Percentiles rank a stretch among this genome's conserved stretches.
phyloP scores from a whole-genome alignment of 1,140 invertebrate species.

The Dendroctonus valens region DNA sequence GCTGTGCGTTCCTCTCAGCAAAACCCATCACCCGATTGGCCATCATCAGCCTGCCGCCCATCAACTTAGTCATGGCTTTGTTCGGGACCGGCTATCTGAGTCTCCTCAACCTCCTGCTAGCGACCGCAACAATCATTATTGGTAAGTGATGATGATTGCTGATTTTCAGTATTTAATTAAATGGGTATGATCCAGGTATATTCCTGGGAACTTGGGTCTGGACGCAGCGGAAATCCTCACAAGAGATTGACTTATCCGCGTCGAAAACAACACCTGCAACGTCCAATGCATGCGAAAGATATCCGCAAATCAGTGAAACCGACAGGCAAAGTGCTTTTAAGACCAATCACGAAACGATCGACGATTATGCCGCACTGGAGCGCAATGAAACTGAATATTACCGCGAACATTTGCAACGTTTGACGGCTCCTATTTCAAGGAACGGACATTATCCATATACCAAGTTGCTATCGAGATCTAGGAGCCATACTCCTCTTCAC shows the following conservation, averaged over 20 bases:
- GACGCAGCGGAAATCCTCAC: not conserved
- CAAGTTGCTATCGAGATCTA: conserved; percentile 29
- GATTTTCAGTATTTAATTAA: not conserved
- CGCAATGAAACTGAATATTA: conserved; percentile 30
- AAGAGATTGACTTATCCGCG: not conserved
- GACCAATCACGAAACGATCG: not conserved
- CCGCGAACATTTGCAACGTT: conserved; percentile 31
- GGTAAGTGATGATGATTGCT: conserved; percentile 27
- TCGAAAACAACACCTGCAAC: not conserved
- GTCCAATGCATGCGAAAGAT: not conserved
- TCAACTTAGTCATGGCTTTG: conserved; percentile 44
- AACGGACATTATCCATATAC: conserved; percentile 37
- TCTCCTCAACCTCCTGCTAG: conserved; percentile 27
- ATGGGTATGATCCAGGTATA: not conserved
- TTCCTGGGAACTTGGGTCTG: not conserved
- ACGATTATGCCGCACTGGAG: not conserved
- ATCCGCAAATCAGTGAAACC: not conserved
- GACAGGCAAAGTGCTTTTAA: not conserved
- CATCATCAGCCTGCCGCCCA: conserved; percentile 39
- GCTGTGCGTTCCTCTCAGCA: conserved; percentile 46
- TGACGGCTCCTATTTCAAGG: conserved; percentile 45
- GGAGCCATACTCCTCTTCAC: conserved; percentile 42
- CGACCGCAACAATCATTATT: conserved; percentile 36
- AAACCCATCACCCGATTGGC: conserved; percentile 38
- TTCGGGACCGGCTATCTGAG: conserved; percentile 34